A percentile compares a stretch with the other conserved stretches of the same genome.
Conservation (phyloP, 2,888 invertebrate genomes). For the Horisme vitalbata region DNA sequence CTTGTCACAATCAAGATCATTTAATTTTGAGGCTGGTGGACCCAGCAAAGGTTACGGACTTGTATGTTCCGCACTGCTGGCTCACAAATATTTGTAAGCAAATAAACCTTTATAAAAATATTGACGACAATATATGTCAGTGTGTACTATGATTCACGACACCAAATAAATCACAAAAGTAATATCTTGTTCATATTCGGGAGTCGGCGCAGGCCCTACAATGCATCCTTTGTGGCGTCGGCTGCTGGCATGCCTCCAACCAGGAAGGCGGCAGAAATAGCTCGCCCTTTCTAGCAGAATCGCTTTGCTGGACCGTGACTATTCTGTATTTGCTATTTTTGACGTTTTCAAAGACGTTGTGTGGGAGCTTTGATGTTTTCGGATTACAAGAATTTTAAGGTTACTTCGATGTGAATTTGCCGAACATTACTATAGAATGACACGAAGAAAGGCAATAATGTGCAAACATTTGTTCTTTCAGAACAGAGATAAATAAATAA, state of each 20-base stretch:
- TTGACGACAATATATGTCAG: no score
- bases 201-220: conserved; percentile 57
- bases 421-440: no score
- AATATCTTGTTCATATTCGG: conserved; percentile 45
- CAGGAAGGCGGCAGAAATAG: conserved; percentile 53
- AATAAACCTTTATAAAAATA: no score
- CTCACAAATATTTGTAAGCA: no score
- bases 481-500: no score
- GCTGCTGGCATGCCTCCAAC: conserved; percentile 64
- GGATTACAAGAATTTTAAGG: not conserved
- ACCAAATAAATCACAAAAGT: conserved; percentile 13
- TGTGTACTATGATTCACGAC: not conserved
- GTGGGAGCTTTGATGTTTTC: conserved; percentile 9
- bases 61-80: no score
- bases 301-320: conserved; percentile 19
- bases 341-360: conserved; percentile 7
- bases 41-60: no score
- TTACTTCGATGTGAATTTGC: no score
- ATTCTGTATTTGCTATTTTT: conserved; percentile 27
- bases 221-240: conserved; percentile 69
- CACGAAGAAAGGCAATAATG: no score
- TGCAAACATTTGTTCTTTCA: no score
- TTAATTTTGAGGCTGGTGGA: no score
- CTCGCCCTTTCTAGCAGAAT: conserved; percentile 29
- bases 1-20: no score